Evolutionary conservation across 2,113 vertebrate species (phyloP), one percentile per base, ranked within the genome.

Genomic region (Anarhynchus alexandrinus): DNA sequence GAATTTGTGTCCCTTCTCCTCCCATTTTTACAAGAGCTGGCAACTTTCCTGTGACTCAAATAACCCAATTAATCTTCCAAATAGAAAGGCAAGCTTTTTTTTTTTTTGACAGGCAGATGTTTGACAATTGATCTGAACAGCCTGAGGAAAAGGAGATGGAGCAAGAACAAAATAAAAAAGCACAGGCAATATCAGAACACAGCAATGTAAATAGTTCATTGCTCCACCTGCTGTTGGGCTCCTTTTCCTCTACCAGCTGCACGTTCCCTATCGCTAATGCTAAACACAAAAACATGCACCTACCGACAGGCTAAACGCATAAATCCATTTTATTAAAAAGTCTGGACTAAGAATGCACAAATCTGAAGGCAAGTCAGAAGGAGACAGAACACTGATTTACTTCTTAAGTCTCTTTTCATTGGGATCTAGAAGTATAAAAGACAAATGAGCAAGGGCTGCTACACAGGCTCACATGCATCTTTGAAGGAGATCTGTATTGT

Each of bases 151-250:
- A 83, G 51, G 47, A 92, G 38, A 91, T 27, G 36, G 49, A 96
- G 30, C 45, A 65, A 90, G 25, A 27, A 61, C 32, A 67, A 91
- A 85, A 64, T 23, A 59, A 76, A 66, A 36, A 79, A 66, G 17
- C 45, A 38, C 22, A 52, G 13, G n/a, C 15, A 43, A 8, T 36
- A 32, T 14, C 71, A 65, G 12, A 47, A 94, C 30, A 54, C 45
- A 55, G 42, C 0, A 1, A 72, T 43, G 62, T 36, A 90, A 90
- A 91, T 12, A 90, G 86, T 90, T 90, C 82, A 55, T 51, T 97
- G 89, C 91, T 97, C 97, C 96, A 96, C 82, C 94, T 97, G 89
- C 93, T 94, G 89, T 87, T 64, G 86, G 55, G 87, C 89, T 89
- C 54, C 51, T 95, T 85, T 84, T 69, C 66, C 54, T 84, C 73